These are phyloP conservation scores for Pachydiplax longipennis DNA, from an alignment of 2,888 invertebrate species.

Conservation along the genomic window DNA sequence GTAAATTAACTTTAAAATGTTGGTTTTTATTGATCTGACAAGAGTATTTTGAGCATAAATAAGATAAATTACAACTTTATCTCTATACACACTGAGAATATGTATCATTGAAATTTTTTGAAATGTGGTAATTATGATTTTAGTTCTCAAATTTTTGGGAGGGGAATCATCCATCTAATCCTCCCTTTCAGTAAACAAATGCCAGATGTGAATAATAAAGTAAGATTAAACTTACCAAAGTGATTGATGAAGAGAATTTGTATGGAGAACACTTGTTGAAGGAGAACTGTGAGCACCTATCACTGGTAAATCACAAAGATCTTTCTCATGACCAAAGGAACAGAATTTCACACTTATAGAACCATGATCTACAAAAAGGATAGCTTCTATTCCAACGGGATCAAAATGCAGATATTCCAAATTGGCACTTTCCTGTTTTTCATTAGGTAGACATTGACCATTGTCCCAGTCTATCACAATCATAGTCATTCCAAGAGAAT, in stretches of 20 bases:
- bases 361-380: background rate
- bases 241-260: background rate
- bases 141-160: too few species aligned
- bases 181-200: too few species aligned
- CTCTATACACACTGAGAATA: too few species aligned
- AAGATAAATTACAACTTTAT: too few species aligned
- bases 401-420: slow-evolving; percentile 9
- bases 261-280: background rate
- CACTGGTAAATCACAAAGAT: background rate
- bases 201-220: too few species aligned
- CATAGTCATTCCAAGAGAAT: background rate
- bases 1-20: too few species aligned
- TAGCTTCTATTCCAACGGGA: background rate
- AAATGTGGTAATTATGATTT: too few species aligned
- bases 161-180: too few species aligned
- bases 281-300: background rate
- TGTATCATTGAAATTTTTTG: too few species aligned
- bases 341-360: background rate
- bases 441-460: background rate
- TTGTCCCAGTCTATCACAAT: background rate
- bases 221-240: background rate
- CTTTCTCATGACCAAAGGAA: background rate
- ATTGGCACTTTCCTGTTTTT: background rate
- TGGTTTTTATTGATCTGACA: too few species aligned
- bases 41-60: too few species aligned